These are phyloP conservation scores for Silurus meridionalis DNA, from an alignment of 2,113 vertebrate species.

Conservation along the genomic window DNA sequence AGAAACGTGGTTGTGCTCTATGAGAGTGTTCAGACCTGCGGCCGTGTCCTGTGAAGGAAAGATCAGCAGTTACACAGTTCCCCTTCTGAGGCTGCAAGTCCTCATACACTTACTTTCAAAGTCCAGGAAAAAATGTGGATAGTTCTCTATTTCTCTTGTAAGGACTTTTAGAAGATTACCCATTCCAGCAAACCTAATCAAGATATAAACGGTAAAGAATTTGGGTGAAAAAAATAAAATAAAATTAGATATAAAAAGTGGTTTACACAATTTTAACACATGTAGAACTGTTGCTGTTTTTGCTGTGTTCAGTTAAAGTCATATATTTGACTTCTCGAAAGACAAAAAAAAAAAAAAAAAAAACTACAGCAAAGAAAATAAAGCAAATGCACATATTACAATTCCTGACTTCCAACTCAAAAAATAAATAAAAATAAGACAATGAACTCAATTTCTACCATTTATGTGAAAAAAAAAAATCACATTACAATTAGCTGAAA, in stretches of 20 bases:
- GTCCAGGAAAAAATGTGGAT: constrained; percentile 99
- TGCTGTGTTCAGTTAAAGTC: neutral
- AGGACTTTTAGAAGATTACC: constrained; percentile 99
- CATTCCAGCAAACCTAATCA: constrained; percentile 98
- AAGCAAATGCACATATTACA: neutral
- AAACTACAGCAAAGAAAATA: neutral
- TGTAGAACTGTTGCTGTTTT: neutral
- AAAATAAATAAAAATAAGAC: neutral
- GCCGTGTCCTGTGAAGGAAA: constrained; percentile 62
- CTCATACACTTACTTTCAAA: constrained; percentile 97
- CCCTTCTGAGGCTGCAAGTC: constrained; percentile 41
- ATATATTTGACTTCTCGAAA: no score
- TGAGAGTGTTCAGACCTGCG: constrained; percentile 21
- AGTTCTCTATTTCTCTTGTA: constrained; percentile 99
- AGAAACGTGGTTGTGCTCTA: neutral
- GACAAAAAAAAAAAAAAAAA: no score
- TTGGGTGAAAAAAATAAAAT: constrained; percentile 24
- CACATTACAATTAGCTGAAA: neutral
- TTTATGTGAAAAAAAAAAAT: no score
- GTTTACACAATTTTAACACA: neutral
- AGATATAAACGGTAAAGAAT: constrained; percentile 64
- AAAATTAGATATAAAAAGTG: neutral
- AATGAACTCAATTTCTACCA: no score
- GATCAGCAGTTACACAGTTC: constrained; percentile 51
- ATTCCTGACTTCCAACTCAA: neutral